phyloP scores from a whole-genome alignment of 2,888 invertebrate species.

The Drosophila eohydei region DNA sequence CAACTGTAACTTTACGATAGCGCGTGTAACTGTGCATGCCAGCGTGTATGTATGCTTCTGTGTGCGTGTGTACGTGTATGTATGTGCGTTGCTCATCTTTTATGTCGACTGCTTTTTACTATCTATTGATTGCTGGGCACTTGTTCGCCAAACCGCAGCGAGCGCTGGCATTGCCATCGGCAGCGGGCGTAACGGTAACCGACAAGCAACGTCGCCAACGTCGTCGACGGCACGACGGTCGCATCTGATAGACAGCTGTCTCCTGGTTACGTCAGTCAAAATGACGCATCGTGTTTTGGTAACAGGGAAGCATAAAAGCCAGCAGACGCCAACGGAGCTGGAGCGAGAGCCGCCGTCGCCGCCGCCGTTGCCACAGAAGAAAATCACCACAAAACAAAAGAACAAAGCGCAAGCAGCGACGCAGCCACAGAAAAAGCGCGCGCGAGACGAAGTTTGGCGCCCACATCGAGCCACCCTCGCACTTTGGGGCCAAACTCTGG shows the following conservation, averaged over 20 bases:
- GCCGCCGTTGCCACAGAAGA: conserved; percentile 53
- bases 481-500: conserved; percentile 19
- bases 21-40: conserved; percentile 15
- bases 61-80: conserved; percentile 6
- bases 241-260: conserved; percentile 85
- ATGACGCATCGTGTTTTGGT: conserved; percentile 85
- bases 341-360: conserved; percentile 42
- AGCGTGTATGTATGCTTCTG: conserved; percentile 3
- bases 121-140: conserved; percentile 75
- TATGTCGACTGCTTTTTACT: conserved; percentile 20
- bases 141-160: conserved; percentile 83
- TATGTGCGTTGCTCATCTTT: conserved; percentile 38
- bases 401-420: conserved; percentile 61
- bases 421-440: conserved; percentile 35
- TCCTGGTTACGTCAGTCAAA: conserved; percentile 85
- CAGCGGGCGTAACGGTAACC: conserved; percentile 77
- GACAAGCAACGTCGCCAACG: conserved; percentile 42
- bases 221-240: conserved; percentile 65
- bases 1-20: conserved; percentile 35
- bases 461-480: conserved; percentile 58
- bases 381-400: conserved; percentile 75
- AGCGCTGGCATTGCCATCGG: conserved; percentile 71
- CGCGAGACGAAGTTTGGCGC: conserved; percentile 43
- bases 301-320: conserved; percentile 84
- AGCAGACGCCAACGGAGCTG: conserved; percentile 53